These are phyloP conservation scores for Agapornis roseicollis DNA, from an alignment of 2,113 vertebrate genomes.

Conservation along the genomic window DNA sequence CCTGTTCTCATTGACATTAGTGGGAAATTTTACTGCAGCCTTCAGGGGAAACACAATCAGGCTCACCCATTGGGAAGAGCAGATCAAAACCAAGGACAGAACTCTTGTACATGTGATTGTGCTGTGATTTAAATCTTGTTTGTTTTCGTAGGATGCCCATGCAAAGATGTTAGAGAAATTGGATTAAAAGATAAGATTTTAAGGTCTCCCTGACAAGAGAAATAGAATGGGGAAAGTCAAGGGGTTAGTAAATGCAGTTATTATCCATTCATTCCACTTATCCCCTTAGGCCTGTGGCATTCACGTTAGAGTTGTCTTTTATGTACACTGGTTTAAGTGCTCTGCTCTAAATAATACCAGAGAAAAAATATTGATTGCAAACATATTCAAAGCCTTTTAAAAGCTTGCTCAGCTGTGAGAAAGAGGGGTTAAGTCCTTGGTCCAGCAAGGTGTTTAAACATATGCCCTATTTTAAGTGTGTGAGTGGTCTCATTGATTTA, in stretches of 20 bases:
- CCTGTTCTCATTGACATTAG: background rate
- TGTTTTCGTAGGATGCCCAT: background rate
- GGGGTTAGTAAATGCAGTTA: background rate
- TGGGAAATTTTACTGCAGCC: background rate
- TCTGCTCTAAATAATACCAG: background rate
- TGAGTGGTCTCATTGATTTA: background rate
- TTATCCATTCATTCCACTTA: background rate
- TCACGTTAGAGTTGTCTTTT: background rate
- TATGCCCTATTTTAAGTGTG: background rate
- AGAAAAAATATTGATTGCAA: background rate
- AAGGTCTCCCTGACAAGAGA: background rate
- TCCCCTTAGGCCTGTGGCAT: background rate
- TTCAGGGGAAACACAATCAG: background rate
- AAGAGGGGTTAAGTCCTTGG: background rate
- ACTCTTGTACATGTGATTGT: background rate
- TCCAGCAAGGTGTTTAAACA: slow-evolving; percentile 6
- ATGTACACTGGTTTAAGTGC: background rate
- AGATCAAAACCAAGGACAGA: background rate
- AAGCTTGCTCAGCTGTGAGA: background rate
- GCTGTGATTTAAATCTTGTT: background rate
- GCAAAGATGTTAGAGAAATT: background rate
- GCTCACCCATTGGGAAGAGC: background rate
- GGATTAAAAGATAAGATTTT: background rate
- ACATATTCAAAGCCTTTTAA: background rate
- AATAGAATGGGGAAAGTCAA: background rate